Evolutionary conservation across 2,888 invertebrate genomes (phyloP), one percentile per base, ranked within the genome.

Genomic region (Eulithis testata): DNA sequence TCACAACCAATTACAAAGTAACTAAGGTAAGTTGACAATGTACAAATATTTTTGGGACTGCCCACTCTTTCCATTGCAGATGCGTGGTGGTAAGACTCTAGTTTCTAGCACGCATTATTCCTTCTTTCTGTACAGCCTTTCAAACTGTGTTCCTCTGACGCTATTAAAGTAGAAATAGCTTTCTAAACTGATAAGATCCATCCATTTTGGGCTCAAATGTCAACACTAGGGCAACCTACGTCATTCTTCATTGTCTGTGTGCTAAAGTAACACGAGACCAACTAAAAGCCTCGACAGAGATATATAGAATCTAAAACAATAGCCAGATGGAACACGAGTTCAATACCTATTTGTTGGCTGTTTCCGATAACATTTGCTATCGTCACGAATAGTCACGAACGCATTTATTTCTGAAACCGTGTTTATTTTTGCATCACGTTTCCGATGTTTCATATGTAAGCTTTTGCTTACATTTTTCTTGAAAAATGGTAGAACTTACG

Each of bases 341-440:
- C 5, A 4, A n/a, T 11, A 11, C n/a, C 11, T 44, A 44, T n/a
- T 62, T 36, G 51, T 14, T 14, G 51, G 61, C 49, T 37, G 36
- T 21, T 54, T 53, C 47, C 31, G 52, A 63, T 49, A 58, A 43
- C 47, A 58, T 63, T 63, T 40, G 12, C 7, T 11, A 63, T 47
- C 47, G 58, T 58, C 53, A 27, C 43, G 40, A 58, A 58, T 53
- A 47, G 57, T 63, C 44, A 57, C 57, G 56, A 52, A 21, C 27
- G 3, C 11, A 8, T 52, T 52, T 53, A 47, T 58, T 40, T 47
- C 36, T n/a, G 14, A 63, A 51, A 45, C n/a, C 44, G 31, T 21
- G 51, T 14, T 63, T 36, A 37, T 47, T 61, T 61, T 53, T 40
- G 44, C 40, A 37, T 47, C 52, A 57, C 63, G 53, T 58, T 52